Base-by-base conservation (phyloP, 35 echinoderm and acorn worm species). In the Ophiothrix spiculata region DNA sequence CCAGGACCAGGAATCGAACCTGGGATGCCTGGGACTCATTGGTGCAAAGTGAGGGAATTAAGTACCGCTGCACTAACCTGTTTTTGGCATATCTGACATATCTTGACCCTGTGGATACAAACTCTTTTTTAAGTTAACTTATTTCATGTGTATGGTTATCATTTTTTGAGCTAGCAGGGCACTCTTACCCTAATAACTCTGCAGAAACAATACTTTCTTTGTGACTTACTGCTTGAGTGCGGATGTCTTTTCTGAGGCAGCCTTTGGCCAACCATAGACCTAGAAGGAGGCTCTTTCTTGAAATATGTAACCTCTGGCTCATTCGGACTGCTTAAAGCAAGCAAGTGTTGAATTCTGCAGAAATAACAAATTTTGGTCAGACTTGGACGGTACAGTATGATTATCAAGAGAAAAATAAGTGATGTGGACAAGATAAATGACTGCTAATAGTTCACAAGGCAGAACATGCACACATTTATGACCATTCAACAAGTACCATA, bases 291-390 rank as follows among this genome's bases (percentile, higher is more conserved):
- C 39, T 99, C 92, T 69, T 99, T 99, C 73, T 94, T 89, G 46
- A 99, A 99, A 64, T 99, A 99, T 17, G 96, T 99, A 1, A 99
- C 92, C 38, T 99, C 92, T 37, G 89, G 87, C 35, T 87, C 92
- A 76, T 82, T 86, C 13, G 89, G 80, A 16, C 85, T 41, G 46
- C 81, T 87, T 0, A 99, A 79, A 21, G 96, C 87, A 25, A 99
- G 75, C 54, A 99, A 73, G 39, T 99, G 96, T 39, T 99, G 96
- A 56, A 99, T 94, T 82, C 94, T 97, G 45, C 32, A 36, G 35
- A 39, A 17, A 32, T 31, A 39, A 73, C 25, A 56, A 29, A 74
- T 11, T 29, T 6, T 74, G 12, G 33, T 74, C 25, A 8, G 4
- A 8, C 25, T 74, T 32, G 33, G 25, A 28, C 33, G 25, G 33